A percentile compares a stretch with the other conserved stretches of the same genome.
Evolutionary conservation across 64 coral and sea anemone species (phyloP).

Genomic region (Stichodactyla mertensii): DNA sequence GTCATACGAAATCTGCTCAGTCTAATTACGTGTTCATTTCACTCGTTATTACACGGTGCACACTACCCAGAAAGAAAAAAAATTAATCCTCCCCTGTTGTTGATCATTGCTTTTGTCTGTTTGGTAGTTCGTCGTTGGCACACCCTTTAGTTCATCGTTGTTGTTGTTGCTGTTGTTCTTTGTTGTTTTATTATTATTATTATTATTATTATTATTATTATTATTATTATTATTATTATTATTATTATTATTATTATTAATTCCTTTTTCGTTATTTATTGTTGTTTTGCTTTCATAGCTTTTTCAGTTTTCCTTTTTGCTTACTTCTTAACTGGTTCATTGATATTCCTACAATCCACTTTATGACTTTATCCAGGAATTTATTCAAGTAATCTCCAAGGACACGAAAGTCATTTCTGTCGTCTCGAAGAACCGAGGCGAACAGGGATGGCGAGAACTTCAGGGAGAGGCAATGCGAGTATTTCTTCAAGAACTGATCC

Average conservation of each 20-base stretch:
- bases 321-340: not conserved
- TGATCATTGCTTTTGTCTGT: no score
- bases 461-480: slow-evolving; percentile 69
- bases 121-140: no score
- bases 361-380: slow-evolving; percentile 33
- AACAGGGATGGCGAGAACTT: slow-evolving; percentile 85
- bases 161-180: no score
- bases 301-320: not conserved
- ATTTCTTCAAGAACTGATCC: slow-evolving; percentile 55
- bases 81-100: no score
- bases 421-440: slow-evolving; percentile 71
- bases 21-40: no score
- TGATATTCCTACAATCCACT: not conserved
- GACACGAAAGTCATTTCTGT: slow-evolving; percentile 82
- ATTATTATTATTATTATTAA: not conserved
- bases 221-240: not conserved
- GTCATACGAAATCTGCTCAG: no score
- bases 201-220: not conserved
- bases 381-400: slow-evolving; percentile 52
- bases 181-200: not conserved
- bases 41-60: no score
- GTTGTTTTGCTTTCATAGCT: not conserved
- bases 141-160: not conserved
- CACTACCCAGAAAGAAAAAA: no score
- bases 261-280: not conserved